Base-by-base conservation (phyloP, 2,113 vertebrate genomes). In the Hylia prasina region DNA sequence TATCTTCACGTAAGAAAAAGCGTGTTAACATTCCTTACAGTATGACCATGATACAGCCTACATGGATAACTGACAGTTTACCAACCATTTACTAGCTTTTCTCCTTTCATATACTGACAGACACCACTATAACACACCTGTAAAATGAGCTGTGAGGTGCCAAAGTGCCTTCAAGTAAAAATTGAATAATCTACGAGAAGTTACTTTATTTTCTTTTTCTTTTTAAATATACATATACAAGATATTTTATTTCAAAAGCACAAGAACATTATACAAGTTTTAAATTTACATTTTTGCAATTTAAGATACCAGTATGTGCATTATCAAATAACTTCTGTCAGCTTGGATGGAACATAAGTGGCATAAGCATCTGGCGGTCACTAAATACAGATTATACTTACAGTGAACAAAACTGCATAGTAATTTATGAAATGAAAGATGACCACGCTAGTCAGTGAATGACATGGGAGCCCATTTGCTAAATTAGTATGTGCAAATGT, bases 201-300 rank as follows among this genome's bases (percentile, higher is more conserved):
- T 95, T 96, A 96, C 64, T 98, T 97, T 98, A 97, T 94, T 97
- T 97, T 79, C 68, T 90, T 97, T 87, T 80, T n/a, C 89, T 57
- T 91, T 98, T 98, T 98, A 98, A 98, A 98, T 98, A 98, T 97
- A 98, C 98, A 98, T 98, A 98, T 97, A 97, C 96, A 98, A 98
- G 97, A 94, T 98, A 98, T 97, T 98, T 98, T 97, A 97, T 98
- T 98, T 97, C 96, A 98, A 98, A 98, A 98, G 97, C 97, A 98
- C 98, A 95, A 96, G 96, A 97, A 98, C 98, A 98, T 98, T 98
- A 96, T 98, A 98, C 98, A 98, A 97, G 97, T 98, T 97, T 98
- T 96, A 97, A 98, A 98, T 98, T 98, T 98, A 98, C 98, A 98
- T 93, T 98, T 98, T 97, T 98, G 96, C 97, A 98, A 95, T 97